Conservation (phyloP, 1,140 invertebrate genomes). For the Homalodisca vitripennis region DNA sequence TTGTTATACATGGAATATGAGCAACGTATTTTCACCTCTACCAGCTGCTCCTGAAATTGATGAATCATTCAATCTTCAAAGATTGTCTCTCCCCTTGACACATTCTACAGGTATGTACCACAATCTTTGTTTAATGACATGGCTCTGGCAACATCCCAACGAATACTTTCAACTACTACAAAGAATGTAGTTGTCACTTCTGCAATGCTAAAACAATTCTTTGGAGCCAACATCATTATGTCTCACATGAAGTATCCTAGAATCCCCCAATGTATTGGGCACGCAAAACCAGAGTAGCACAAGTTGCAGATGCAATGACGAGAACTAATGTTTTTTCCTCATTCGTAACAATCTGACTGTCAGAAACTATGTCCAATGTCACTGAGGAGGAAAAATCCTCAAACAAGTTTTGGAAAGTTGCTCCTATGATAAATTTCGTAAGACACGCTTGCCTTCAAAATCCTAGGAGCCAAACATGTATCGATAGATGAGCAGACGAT, state of each 20-base stretch:
- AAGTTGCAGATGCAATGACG: too few relatives aligned
- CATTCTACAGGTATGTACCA: neutral
- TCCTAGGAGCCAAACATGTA: neutral
- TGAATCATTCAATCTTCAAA: too few relatives aligned
- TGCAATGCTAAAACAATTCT: neutral
- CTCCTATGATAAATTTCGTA: too few relatives aligned
- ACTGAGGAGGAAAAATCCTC: too few relatives aligned
- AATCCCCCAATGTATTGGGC: constrained; percentile 3
- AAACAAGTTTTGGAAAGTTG: too few relatives aligned
- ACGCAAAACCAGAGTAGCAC: too few relatives aligned
- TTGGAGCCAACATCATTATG: neutral
- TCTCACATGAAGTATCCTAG: constrained; percentile 11
- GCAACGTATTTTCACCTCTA: neutral
- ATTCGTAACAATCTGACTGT: neutral
- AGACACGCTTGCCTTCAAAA: too few relatives aligned
- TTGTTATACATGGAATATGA: too few relatives aligned
- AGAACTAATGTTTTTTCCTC: neutral
- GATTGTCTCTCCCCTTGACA: constrained; percentile 1
- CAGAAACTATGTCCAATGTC: neutral
- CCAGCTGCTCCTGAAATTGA: constrained; percentile 17
- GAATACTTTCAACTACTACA: neutral
- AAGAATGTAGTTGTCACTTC: neutral
- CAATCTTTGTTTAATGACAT: neutral
- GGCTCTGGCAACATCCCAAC: neutral
- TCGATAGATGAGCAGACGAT: neutral